Conservation (phyloP, 2,797 vertebrate species). For the Chanos chanos region DNA sequence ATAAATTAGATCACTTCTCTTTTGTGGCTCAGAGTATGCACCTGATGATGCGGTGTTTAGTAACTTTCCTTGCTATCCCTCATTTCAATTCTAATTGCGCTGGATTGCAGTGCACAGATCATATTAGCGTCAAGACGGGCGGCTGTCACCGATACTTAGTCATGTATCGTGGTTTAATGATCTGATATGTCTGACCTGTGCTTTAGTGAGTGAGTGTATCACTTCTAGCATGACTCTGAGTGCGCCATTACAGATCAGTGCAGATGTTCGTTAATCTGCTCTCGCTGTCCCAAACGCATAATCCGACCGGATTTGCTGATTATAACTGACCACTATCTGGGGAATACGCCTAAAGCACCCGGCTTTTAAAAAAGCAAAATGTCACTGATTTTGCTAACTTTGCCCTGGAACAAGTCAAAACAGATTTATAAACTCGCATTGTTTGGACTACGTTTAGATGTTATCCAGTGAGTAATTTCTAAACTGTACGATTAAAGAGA, state of each 20-base stretch:
- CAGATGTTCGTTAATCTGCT: conserved; percentile 72
- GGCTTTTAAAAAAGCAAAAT: conserved; percentile 13
- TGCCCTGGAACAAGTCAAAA: too few species aligned
- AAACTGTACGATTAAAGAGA: too few species aligned
- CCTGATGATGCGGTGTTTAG: too few species aligned
- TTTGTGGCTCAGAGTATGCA: too few species aligned
- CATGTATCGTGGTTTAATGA: conserved; percentile 27
- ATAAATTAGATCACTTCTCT: too few species aligned
- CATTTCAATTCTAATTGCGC: conserved; percentile 16
- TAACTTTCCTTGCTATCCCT: conserved; percentile 15
- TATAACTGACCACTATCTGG: conserved; percentile 50
- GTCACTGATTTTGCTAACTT: too few species aligned
- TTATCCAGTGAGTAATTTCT: too few species aligned
- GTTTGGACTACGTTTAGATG: too few species aligned
- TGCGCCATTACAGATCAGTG: conserved; percentile 45
- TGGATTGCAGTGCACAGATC: conserved; percentile 6
- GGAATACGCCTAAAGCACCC: conserved; percentile 27
- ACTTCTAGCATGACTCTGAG: conserved; percentile 48
- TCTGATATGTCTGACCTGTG: conserved; percentile 25
- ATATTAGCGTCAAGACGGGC: conserved; percentile 24
- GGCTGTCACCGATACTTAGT: conserved; percentile 32
- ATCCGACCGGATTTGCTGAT: conserved; percentile 63
- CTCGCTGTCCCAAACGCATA: conserved; percentile 54
- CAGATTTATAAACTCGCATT: too few species aligned
- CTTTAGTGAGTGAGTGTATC: conserved; percentile 47